Base-by-base conservation (phyloP, 1,140 invertebrate species). In the Drosophila navojoa region DNA sequence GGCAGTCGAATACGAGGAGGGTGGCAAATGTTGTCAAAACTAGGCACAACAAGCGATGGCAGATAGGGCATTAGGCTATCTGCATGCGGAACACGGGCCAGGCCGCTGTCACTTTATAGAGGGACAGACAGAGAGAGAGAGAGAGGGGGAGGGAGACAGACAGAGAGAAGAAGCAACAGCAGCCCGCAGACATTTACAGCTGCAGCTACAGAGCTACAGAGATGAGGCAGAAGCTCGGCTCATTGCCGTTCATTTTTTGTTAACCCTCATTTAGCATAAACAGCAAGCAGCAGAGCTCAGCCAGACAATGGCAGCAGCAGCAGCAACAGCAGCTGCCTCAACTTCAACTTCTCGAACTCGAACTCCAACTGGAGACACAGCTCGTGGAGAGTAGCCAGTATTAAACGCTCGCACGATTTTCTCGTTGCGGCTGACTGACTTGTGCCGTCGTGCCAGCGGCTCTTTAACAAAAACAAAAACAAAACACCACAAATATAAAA, bases 331-430 rank as follows among this genome's bases (percentile, higher is more conserved):
- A 32, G 71, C 57, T 2, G n/a, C 58, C 10, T 10, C 59, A 49
- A 49, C 45, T 49, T 38, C 79, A 70, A 45, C 63, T 79, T 29
- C 75, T 71, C n/a, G 27, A 49, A 49, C 63, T 49, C 42, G 25
- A 9, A 9, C 6, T 38, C 10, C 35, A 4, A 38, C 35, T 38
- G 35, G 35, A 54, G 47, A 58, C 32, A 35, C 57, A 38, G 1
- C 55, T 62, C 57, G 55, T 45, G 6, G 50, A 53, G 49, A 53
- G 49, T 67, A 76, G 63, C 58, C 47, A 53, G 79, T 70, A 78
- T 82, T 87, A 87, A 87, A 82, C 79, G 79, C 79, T 84, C 84
- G 84, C 84, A 89, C 84, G 84, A 87, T 87, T 89, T 89, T 84
- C 84, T 89, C 79, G 84, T 87, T 87, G 84, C 84, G 84, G 79